phyloP scores from a whole-genome alignment of 2,888 invertebrate genomes.

The Orthosia incerta region DNA sequence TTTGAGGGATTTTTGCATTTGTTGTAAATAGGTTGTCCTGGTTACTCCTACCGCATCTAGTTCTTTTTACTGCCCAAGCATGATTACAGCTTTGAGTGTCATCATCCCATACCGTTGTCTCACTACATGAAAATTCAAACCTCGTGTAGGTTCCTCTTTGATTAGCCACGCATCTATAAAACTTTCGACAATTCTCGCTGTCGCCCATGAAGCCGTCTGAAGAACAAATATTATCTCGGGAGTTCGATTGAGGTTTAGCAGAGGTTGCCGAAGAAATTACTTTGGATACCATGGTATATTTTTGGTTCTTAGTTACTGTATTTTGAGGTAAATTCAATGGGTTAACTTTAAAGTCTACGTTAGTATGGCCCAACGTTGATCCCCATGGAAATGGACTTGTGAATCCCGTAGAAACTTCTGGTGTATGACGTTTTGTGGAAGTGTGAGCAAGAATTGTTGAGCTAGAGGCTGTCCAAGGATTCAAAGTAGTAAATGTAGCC shows the following conservation, averaged over 20 bases:
- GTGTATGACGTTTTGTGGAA: slow-evolving; percentile 43
- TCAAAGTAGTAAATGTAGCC: slow-evolving; percentile 30
- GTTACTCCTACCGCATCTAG: slow-evolving; percentile 78
- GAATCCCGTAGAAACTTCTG: slow-evolving; percentile 29
- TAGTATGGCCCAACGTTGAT: slow-evolving; percentile 26
- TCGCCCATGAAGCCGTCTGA: slow-evolving; percentile 94
- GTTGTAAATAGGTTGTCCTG: slow-evolving; percentile 39
- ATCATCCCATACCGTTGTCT: slow-evolving; percentile 95
- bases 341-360: slow-evolving; percentile 10
- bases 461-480: slow-evolving; percentile 37
- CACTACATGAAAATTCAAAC: slow-evolving; percentile 94
- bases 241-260: slow-evolving; percentile 22
- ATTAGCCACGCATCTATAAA: slow-evolving; percentile 94
- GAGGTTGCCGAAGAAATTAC: slow-evolving; percentile 47
- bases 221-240: slow-evolving; percentile 84
- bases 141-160: slow-evolving; percentile 92
- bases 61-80: slow-evolving; percentile 91
- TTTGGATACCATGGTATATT: slow-evolving; percentile 25
- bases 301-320: slow-evolving; percentile 15
- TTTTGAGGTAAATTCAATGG: slow-evolving; percentile 16
- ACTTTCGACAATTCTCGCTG: slow-evolving; percentile 93
- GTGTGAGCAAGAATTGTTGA: slow-evolving; percentile 19
- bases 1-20: slow-evolving; percentile 26
- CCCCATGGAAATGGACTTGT: slow-evolving; percentile 53
- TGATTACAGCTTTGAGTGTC: slow-evolving; percentile 93